Percentiles rank a stretch among this genome's conserved stretches.
Conservation (phyloP, 2,888 invertebrate genomes). For the Cordylochernes scorpioides region DNA sequence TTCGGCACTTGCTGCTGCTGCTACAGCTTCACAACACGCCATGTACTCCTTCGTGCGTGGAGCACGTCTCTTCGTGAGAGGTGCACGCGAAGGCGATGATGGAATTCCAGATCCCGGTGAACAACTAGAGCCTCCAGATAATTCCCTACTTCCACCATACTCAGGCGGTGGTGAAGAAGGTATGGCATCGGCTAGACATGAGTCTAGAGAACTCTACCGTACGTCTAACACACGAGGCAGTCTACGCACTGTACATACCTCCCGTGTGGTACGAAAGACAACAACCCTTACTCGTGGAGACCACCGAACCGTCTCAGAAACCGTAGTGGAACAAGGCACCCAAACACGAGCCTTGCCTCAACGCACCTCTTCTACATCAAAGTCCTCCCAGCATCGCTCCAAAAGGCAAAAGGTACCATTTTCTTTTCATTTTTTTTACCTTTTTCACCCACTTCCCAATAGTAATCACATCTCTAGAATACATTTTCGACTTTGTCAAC, state of each 20-base stretch:
- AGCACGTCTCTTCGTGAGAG: constrained; percentile 49
- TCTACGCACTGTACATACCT: constrained; percentile 49
- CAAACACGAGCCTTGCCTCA: constrained; percentile 1
- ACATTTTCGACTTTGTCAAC: too few species aligned
- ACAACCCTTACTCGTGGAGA: constrained; percentile 64
- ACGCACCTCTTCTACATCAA: not conserved
- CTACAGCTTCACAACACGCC: too few species aligned
- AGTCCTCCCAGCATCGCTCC: not conserved
- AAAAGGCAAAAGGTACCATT: not conserved
- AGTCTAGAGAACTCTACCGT: constrained; percentile 40
- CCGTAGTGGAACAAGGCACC: constrained; percentile 3
- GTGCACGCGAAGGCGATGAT: constrained; percentile 35
- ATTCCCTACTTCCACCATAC: constrained; percentile 2
- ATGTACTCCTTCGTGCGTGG: constrained; percentile 52
- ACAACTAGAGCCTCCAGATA: constrained; percentile 1
- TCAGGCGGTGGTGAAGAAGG: constrained; percentile 12
- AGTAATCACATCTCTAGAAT: too few species aligned
- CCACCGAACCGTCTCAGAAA: constrained; percentile 27
- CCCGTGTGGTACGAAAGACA: constrained; percentile 58
- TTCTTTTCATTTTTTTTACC: too few species aligned
- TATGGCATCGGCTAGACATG: constrained; percentile 16
- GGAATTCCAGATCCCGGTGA: constrained; percentile 22
- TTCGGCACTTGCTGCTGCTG: too few species aligned
- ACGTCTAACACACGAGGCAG: constrained; percentile 39
- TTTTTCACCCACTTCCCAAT: too few species aligned